These are phyloP conservation scores for Metopolophium dirhodum DNA, from an alignment of 1,140 invertebrate species.

Conservation along the genomic window DNA sequence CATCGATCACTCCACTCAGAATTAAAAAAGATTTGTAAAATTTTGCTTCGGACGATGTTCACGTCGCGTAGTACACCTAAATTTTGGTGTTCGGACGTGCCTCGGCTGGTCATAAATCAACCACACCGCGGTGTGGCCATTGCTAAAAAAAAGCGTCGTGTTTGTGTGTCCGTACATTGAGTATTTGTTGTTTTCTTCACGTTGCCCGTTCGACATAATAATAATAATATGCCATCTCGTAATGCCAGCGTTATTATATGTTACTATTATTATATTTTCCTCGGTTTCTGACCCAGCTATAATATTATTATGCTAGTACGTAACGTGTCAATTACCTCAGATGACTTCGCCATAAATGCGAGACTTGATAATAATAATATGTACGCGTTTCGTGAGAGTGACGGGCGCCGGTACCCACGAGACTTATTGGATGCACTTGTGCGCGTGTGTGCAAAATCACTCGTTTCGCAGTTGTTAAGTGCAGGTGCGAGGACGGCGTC, in stretches of 20 bases:
- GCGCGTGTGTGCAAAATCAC: not conserved
- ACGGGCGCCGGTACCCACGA: not conserved
- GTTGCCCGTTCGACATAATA: not conserved
- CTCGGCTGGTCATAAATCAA: not conserved
- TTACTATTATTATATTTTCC: not conserved
- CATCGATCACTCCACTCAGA: not conserved
- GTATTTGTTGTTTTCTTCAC: not conserved
- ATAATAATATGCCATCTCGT: not conserved
- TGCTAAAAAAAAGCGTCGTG: not conserved
- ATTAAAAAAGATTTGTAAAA: not conserved
- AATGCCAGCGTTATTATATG: not conserved
- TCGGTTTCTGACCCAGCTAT: not conserved
- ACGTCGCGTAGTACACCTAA: not conserved
- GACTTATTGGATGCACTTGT: not conserved
- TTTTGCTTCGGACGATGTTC: not conserved
- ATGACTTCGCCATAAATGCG: constrained; percentile 41
- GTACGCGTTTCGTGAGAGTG: constrained; percentile 13
- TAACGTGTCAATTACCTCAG: constrained; percentile 23
- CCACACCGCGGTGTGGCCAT: too few relatives aligned
- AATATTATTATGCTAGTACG: not conserved
- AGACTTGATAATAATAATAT: not conserved
- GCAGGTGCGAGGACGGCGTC: not conserved
- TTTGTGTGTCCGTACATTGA: not conserved
- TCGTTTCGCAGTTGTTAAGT: not conserved
- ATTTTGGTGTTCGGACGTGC: not conserved